phyloP scores from a whole-genome alignment of 2,797 vertebrate genomes.

The Gymnocypris eckloni region DNA sequence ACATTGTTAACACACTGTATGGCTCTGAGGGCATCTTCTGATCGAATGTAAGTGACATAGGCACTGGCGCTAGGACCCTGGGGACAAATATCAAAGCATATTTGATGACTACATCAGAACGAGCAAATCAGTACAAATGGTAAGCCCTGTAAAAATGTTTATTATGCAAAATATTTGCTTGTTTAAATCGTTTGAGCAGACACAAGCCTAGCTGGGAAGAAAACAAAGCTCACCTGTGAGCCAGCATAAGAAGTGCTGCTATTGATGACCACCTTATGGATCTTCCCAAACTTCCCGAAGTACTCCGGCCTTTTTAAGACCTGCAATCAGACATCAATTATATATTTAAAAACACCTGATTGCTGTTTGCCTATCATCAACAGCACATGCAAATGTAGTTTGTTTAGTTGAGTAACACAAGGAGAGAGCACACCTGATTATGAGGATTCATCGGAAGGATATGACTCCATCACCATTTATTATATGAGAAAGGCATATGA shows the following conservation, averaged over 20 bases:
- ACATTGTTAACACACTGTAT: constrained; percentile 93
- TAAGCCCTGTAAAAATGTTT: background rate
- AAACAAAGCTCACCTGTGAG: constrained; percentile 83
- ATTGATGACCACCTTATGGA: constrained; percentile 94
- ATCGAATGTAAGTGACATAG: constrained; percentile 91
- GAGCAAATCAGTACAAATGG: background rate
- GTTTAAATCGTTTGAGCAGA: background rate
- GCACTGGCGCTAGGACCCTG: constrained; percentile 94
- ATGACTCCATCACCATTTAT: constrained; percentile 1
- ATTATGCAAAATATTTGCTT: background rate
- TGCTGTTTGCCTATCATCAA: constrained; percentile 16
- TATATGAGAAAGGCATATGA: background rate
- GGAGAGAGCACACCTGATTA: constrained; percentile 7
- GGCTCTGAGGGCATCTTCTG: constrained; percentile 93
- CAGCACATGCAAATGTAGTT: constrained; percentile 13
- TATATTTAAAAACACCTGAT: background rate
- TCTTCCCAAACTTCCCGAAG: constrained; percentile 94
- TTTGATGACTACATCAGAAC: background rate
- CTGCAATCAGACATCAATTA: constrained; percentile 64
- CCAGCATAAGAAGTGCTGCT: constrained; percentile 93
- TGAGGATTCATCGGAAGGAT: background rate
- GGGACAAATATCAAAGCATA: constrained; percentile 31
- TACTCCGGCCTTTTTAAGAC: constrained; percentile 92
- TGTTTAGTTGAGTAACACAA: background rate
- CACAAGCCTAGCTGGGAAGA: background rate